phyloP scores from a whole-genome alignment of 2,888 invertebrate species.

The Drosophila mercatorum region DNA sequence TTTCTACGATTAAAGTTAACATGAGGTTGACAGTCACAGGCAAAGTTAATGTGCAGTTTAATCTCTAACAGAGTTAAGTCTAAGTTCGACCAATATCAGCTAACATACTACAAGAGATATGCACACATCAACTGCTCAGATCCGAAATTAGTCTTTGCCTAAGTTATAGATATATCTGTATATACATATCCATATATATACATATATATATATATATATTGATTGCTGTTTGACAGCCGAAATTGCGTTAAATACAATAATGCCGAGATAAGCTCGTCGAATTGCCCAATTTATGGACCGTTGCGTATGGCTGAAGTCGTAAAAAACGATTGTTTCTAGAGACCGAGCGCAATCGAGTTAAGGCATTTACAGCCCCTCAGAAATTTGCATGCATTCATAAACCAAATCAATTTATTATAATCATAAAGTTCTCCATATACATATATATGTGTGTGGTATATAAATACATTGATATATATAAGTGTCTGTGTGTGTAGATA shows the following conservation, averaged over 20 bases:
- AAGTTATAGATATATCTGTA: neutral
- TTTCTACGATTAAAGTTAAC: neutral
- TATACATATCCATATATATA: neutral
- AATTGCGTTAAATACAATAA: neutral
- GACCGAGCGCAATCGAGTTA: constrained; percentile 5
- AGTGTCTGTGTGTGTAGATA: neutral
- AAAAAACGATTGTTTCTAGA: constrained; percentile 13
- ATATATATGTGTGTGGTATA: neutral
- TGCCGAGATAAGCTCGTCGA: neutral
- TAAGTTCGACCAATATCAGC: too few species aligned
- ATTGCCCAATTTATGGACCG: neutral
- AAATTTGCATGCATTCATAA: constrained; percentile 19
- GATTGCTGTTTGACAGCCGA: neutral
- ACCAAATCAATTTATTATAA: constrained; percentile 7
- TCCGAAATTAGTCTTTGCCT: neutral
- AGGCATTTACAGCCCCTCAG: constrained; percentile 6
- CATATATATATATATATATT: neutral
- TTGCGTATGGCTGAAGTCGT: constrained; percentile 8
- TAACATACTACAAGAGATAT: neutral
- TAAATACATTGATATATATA: neutral
- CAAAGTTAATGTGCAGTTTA: too few species aligned
- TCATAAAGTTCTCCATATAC: constrained; percentile 4
- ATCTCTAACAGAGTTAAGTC: neutral
- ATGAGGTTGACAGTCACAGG: too few species aligned
- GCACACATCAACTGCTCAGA: neutral